Percentiles rank a stretch among this genome's conserved stretches.
Conservation (phyloP, 2,888 invertebrate species). For the Luperina testacea region DNA sequence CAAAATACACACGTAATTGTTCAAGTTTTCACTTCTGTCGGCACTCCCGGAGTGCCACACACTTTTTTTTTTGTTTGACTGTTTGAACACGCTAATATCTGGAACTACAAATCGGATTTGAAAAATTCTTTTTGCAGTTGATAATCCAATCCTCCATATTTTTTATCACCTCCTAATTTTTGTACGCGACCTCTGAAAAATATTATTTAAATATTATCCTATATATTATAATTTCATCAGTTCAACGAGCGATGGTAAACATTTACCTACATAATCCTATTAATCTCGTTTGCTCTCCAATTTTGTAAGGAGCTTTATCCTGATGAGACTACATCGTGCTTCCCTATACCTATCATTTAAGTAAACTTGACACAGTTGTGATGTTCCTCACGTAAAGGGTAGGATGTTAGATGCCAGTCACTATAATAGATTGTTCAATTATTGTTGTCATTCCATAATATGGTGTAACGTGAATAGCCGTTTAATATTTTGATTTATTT, state of each 20-base stretch:
- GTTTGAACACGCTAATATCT: too few species aligned
- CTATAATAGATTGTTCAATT: conserved; percentile 17
- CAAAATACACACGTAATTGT: too few species aligned
- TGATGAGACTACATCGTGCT: conserved; percentile 27
- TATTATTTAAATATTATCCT: background rate
- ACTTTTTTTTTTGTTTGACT: too few species aligned
- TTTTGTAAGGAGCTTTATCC: conserved; percentile 36
- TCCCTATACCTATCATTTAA: background rate
- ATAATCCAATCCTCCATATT: too few species aligned
- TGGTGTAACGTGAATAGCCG: background rate
- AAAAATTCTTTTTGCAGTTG: too few species aligned
- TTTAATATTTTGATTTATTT: conserved; percentile 20
- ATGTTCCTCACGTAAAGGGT: conserved; percentile 1
- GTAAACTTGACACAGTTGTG: conserved; percentile 28
- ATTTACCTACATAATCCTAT: conserved; percentile 32
- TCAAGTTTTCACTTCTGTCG: too few species aligned
- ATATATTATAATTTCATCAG: background rate
- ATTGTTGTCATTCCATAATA: background rate
- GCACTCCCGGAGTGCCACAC: too few species aligned
- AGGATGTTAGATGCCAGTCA: background rate
- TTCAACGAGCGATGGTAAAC: conserved; percentile 20
- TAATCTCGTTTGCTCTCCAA: conserved; percentile 37
- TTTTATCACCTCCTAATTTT: background rate
- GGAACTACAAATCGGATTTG: too few species aligned
- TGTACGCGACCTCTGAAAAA: background rate